phyloP scores from a whole-genome alignment of 1,140 invertebrate genomes.

The Zeugodacus cucurbitae region DNA sequence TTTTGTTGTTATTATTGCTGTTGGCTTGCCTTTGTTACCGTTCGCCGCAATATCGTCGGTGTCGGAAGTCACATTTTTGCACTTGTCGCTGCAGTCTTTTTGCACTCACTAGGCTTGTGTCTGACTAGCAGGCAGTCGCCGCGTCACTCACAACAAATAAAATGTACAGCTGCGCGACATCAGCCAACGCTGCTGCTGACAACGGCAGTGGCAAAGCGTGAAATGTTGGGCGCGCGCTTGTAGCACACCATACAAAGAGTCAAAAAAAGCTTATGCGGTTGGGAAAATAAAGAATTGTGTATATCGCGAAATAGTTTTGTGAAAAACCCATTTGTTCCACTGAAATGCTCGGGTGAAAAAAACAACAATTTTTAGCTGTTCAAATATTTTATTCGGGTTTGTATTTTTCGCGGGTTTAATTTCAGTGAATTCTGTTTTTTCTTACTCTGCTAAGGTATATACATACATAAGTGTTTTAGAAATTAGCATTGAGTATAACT shows the following conservation, averaged over 20 bases:
- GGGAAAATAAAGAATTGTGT: neutral
- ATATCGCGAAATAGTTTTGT: neutral
- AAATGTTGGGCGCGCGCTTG: constrained; percentile 12
- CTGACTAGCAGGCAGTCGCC: neutral
- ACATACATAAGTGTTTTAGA: no score
- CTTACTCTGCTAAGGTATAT: neutral
- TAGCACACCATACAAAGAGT: neutral
- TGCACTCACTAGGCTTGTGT: neutral
- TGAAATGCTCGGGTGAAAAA: neutral
- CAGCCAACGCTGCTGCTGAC: neutral
- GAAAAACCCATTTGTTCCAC: neutral
- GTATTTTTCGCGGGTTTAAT: neutral
- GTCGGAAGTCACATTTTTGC: constrained; percentile 44
- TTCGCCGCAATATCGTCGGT: constrained; percentile 36
- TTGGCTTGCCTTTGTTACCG: neutral
- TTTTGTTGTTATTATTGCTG: neutral
- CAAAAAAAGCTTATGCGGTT: neutral
- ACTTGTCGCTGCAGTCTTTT: constrained; percentile 38
- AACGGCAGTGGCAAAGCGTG: neutral
- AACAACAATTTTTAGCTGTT: neutral
- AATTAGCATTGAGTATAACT: no score
- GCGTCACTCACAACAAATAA: constrained; percentile 28
- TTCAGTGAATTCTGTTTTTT: neutral
- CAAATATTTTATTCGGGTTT: neutral
- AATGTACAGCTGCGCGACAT: neutral